Evolutionary conservation across 2,113 vertebrate species (phyloP), one percentile per base, ranked within the genome.

Genomic region (Pyrgilauda ruficollis): DNA sequence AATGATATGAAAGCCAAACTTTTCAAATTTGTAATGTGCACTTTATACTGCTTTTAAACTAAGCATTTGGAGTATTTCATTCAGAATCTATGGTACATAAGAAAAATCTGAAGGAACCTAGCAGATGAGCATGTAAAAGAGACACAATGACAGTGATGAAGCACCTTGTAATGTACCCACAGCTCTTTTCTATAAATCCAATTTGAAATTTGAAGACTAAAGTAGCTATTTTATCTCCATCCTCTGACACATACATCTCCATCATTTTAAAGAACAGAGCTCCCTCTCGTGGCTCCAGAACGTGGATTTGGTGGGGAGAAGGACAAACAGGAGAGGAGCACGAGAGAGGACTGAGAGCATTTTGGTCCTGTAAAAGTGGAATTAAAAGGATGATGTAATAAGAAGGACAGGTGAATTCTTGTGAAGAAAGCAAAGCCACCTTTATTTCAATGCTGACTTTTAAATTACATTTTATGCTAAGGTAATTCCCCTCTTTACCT

Each of bases 201-300:
- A 82, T 90, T 66, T 62, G 62, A 96, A 94, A 80, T 84, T 14
- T 84, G 89, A 73, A 90, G 82, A 68, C 44, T 79, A 30, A 56
- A 75, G 59, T 12, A 68, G 56, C 80, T 52, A 6, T 35, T 95
- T 78, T 56, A 78, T 52, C 63, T 49, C 56, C 22, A 58, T 52
- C 50, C 15, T 47, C 31, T 28, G 79, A 70, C 41, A 94, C 41
- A 30, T 0, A 6, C 12, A 56, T n/a, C 79, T 90, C 72, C 58
- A 64, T 39, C 77, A 97, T 96, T 93, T 91, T 30, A 85, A 96
- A 89, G 94, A 96, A 76, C 67, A 94, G 70, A 96, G 97, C 97
- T 96, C 98, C 98, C 97, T 97, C 98, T 98, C 66, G 96, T 97
- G 98, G 97, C 72, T 84, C 84, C 35, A 35, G 53, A 92, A 46